Evolutionary conservation across 2,797 vertebrate species (phyloP).

Genomic region (Nyctibius grandis): DNA sequence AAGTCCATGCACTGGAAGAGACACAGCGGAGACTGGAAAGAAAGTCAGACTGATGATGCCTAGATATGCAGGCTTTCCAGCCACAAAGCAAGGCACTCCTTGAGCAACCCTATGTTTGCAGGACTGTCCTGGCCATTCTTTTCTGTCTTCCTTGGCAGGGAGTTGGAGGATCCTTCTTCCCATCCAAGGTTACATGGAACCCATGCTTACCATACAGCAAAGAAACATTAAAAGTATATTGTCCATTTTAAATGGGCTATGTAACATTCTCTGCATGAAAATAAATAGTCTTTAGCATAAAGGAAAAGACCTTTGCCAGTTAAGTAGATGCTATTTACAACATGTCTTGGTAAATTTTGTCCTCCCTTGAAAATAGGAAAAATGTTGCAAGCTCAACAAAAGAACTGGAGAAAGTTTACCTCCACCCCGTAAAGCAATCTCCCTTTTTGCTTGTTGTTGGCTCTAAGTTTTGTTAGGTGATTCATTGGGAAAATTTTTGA

Average conservation of each 20-base stretch:
- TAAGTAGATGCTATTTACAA: neutral
- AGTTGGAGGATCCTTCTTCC: neutral
- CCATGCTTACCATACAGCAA: rapidly evolving
- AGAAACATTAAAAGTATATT: neutral
- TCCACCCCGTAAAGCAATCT: neutral
- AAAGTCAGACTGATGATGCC: neutral
- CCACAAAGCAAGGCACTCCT: neutral
- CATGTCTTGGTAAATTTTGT: neutral
- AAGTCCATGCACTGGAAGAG: neutral
- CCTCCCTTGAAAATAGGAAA: neutral
- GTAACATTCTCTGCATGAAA: neutral
- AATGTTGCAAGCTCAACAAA: neutral
- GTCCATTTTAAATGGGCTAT: neutral
- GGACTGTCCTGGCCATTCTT: neutral
- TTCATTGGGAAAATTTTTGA: neutral
- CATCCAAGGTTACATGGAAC: neutral
- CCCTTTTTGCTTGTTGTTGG: neutral
- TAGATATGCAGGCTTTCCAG: neutral
- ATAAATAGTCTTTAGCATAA: neutral
- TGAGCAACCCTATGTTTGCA: neutral
- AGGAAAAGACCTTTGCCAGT: neutral
- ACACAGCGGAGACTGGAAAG: neutral
- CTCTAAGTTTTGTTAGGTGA: neutral
- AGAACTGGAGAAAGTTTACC: neutral
- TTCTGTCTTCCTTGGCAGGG: neutral